phyloP scores from a whole-genome alignment of 1,140 invertebrate genomes.

The Drosophila trapezifrons region DNA sequence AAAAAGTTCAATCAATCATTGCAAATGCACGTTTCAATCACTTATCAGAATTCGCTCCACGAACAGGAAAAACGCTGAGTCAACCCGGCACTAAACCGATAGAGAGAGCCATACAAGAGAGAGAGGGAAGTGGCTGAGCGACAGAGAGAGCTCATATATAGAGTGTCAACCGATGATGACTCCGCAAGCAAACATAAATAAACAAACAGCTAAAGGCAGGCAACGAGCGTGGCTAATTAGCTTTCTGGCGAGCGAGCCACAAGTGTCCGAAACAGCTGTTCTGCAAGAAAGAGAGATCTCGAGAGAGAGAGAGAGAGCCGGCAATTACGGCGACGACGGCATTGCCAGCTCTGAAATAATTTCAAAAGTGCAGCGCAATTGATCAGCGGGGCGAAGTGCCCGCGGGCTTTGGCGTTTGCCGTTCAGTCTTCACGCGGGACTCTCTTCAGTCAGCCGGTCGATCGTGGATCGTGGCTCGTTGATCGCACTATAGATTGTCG shows the following conservation, averaged over 20 bases:
- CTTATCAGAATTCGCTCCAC: constrained; percentile 5
- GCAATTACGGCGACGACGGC: constrained; percentile 20
- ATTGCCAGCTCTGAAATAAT: constrained; percentile 44
- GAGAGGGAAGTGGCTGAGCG: constrained; percentile 10
- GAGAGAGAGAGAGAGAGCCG: constrained; percentile 31
- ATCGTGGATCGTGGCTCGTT: constrained; percentile 52
- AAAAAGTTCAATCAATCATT: constrained; percentile 3
- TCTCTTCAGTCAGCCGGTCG: constrained; percentile 50
- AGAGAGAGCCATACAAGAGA: constrained; percentile 22
- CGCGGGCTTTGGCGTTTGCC: constrained; percentile 8
- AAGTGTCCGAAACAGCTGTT: constrained; percentile 59
- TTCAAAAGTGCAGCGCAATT: constrained; percentile 77
- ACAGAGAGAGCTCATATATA: constrained; percentile 9
- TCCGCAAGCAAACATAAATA: constrained; percentile 49
- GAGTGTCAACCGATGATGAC: constrained; percentile 48
- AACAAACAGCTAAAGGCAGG: constrained; percentile 50
- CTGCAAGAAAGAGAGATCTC: not conserved
- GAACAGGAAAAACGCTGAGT: constrained; percentile 46
- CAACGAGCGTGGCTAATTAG: constrained; percentile 59
- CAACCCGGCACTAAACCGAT: constrained; percentile 36
- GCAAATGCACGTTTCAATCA: not conserved
- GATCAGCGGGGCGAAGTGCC: constrained; percentile 39
- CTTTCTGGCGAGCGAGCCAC: constrained; percentile 49
- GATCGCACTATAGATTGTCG: constrained; percentile 27
- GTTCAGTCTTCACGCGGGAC: constrained; percentile 22